Evolutionary conservation across 2,797 vertebrate genomes (phyloP), one percentile per base, ranked within the genome.

Genomic region (Amblyraja radiata): DNA sequence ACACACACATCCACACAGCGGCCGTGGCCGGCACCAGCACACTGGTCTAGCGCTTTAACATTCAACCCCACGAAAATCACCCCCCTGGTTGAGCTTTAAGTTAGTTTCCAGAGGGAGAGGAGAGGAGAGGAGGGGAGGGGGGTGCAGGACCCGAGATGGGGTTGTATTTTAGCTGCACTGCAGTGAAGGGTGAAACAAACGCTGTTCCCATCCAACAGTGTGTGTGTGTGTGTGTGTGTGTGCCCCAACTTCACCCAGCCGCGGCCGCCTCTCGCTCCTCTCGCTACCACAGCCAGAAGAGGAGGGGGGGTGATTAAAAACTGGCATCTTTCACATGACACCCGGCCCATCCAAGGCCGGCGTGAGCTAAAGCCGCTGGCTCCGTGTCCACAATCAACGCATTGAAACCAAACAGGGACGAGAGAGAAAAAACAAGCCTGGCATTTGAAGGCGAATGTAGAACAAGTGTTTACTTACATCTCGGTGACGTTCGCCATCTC

Each of bases 401-500:
- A 68, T 88, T 88, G 2, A 68, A 88, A 63, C 58, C 61, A 28
- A 9, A 58, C 81, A 61, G 16, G 14, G 3, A 84, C 61, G 25
- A 86, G 46, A 54, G 46, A 46, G 46, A 46, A 3, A 2, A 46
- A 1, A 46, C 1, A 54, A 54, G 46, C 46, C 58, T 63, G 25
- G n/a, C 58, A 18, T 28, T 11, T 3, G 46, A 63, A 6, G 81
- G 58, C 23, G 46, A 63, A 86, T n/a, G 32, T 32, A 25, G 58
- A 16, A 63, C 81, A 32, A 88, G 63, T 63, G n/a, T 32, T 68
- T 54, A 92, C 90, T 92, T 28, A 92, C 90, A 92, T 92, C 76
- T 92, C 36, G 1, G 36, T 46, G 46, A 92, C 90, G 90, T 13
- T 92, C 23, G 73, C 71, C 90, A 92, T 92, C 39, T 92, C 90